Base-by-base conservation (phyloP, 2,888 invertebrate genomes). In the Priocnemis perturbator region DNA sequence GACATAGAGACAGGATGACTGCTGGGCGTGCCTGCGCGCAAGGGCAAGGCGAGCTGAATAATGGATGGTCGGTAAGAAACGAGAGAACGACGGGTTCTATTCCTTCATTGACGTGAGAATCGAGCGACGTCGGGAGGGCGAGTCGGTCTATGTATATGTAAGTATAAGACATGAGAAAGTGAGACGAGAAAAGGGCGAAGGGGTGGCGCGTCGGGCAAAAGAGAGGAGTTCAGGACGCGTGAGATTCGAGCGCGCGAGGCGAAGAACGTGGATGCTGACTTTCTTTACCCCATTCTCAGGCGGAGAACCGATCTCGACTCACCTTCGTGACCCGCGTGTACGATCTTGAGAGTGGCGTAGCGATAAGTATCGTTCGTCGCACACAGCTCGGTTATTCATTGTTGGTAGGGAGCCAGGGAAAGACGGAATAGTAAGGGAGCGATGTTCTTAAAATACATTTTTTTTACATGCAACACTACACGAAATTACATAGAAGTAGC, bases 41-140 rank as follows among this genome's bases (percentile, higher is more conserved):
- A 73, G 69, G 69, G 64, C 70, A 73, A 67, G 69, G 71, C 50
- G 58, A 70, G 50, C 69, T 73, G 75, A 79, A 73, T 80, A 76
- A 79, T 75, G 75, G 71, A 79, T 74, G 73, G 62, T 64, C 66
- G 55, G 52, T 59, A 76, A 74, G 66, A 75, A 71, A 68, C 64
- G 52, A 73, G 62, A 67, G 70, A 67, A 59, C 60, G 48, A 48
- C 59, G 61, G 45, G 44, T 55, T 47, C 37, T 19, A 9, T 50
- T 50, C 50, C 17, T 64, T 65, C 60, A 66, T 73, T 67, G 65
- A 75, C 71, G 64, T 67, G 71, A 71, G 71, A 75, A 73, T 69
- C 67, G 65, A 21, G 30, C 67, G 60, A 45, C 52, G 52, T 65
- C 47, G 58, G 44, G 55, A 37, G 45, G 37, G 30, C 17, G 58